phyloP scores from a whole-genome alignment of 2,797 vertebrate genomes.

The Poecilia wingei region DNA sequence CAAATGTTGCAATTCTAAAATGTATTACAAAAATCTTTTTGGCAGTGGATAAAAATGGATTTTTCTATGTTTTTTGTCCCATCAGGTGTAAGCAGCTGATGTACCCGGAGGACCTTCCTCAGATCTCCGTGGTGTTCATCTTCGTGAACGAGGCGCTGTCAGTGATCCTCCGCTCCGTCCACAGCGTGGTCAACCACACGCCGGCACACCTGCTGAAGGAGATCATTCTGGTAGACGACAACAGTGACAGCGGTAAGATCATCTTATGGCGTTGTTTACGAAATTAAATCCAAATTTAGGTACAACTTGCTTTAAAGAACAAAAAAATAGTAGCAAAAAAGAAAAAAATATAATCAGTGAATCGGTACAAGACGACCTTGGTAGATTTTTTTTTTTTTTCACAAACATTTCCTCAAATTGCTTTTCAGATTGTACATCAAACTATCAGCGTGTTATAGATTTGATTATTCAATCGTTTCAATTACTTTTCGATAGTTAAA shows the following conservation, averaged over 20 bases:
- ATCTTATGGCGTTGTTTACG: neutral
- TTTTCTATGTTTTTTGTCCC: neutral
- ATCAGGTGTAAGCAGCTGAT: constrained; percentile 90
- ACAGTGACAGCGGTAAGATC: constrained; percentile 92
- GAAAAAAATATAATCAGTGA: too few relatives aligned
- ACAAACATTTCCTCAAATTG: neutral
- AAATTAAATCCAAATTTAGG: neutral
- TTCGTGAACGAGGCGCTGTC: constrained; percentile 97
- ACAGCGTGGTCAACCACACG: constrained; percentile 97
- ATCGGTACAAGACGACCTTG: neutral
- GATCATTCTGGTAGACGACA: constrained; percentile 97
- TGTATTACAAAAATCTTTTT: neutral
- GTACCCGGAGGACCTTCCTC: constrained; percentile 88
- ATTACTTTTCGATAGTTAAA: constrained; percentile 7
- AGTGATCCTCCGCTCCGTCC: constrained; percentile 95
- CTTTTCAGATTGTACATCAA: neutral
- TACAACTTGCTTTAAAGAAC: neutral
- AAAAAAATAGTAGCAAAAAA: too few relatives aligned
- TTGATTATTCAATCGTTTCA: constrained; percentile 31
- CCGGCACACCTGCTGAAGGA: constrained; percentile 94
- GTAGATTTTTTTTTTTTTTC: neutral
- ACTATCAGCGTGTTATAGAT: neutral
- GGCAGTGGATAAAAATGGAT: constrained; percentile 1
- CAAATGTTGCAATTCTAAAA: neutral
- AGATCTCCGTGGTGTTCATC: constrained; percentile 97